Evolutionary conservation across 2,888 invertebrate species (phyloP).

Genomic region (Tinea trinotella): DNA sequence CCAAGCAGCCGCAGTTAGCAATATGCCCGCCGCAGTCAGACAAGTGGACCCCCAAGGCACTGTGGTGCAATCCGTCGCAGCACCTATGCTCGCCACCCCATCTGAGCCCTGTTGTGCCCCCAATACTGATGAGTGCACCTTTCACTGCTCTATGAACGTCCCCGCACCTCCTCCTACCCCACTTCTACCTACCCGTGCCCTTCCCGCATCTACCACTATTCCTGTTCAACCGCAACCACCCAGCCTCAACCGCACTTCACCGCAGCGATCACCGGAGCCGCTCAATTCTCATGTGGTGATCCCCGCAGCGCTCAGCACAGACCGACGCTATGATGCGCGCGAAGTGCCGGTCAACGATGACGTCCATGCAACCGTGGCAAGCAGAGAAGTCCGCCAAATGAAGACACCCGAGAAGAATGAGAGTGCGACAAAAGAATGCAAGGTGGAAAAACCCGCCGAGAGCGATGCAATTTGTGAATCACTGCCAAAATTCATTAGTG

Average conservation of each 20-base stretch:
- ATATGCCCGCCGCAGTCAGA: conserved; percentile 64
- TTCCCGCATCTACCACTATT: conserved; percentile 50
- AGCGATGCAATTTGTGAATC: conserved; percentile 30
- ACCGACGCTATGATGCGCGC: too few species aligned
- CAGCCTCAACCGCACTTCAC: conserved; percentile 22
- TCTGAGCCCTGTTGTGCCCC: conserved; percentile 24
- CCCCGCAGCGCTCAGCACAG: conserved; percentile 16
- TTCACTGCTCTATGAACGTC: conserved; percentile 76
- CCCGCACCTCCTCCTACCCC: conserved; percentile 49
- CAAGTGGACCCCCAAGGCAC: conserved; percentile 85
- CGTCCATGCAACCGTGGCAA: conserved; percentile 17
- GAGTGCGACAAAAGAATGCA: not conserved
- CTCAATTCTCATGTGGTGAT: not conserved
- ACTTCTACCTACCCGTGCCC: conserved; percentile 37
- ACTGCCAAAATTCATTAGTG: conserved; percentile 46
- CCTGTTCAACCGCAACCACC: conserved; percentile 37
- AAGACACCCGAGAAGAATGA: not conserved
- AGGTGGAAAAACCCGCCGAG: conserved; percentile 30
- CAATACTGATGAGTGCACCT: conserved; percentile 78
- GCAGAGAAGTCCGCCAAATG: conserved; percentile 33
- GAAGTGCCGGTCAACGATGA: not conserved
- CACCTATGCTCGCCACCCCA: conserved; percentile 55
- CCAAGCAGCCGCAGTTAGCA: conserved; percentile 29
- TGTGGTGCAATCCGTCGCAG: too few species aligned
- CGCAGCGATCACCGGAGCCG: not conserved